These are phyloP conservation scores for Lottia scabra DNA, from an alignment of 2,888 invertebrate species.

Conservation along the genomic window DNA sequence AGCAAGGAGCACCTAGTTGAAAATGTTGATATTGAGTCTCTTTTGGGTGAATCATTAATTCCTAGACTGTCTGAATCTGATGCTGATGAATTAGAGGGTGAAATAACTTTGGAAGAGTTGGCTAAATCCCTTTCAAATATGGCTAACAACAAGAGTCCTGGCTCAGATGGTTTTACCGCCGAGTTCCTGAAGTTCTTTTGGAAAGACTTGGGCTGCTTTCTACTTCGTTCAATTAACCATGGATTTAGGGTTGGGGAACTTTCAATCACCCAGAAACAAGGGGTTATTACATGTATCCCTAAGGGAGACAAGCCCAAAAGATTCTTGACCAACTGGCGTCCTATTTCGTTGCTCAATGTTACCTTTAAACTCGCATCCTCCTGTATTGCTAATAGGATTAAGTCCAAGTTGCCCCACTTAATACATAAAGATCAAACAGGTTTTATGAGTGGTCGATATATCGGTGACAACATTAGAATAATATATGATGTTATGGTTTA, in stretches of 20 bases:
- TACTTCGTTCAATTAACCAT: slow-evolving; percentile 13
- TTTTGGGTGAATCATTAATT: too few species aligned
- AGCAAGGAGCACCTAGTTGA: too few species aligned
- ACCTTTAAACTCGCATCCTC: slow-evolving; percentile 24
- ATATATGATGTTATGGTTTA: slow-evolving; percentile 24
- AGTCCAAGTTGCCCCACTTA: slow-evolving; percentile 7
- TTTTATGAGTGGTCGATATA: slow-evolving; percentile 4
- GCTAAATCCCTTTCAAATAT: slow-evolving; percentile 3
- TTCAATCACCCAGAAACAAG: slow-evolving; percentile 27
- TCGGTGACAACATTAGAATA: slow-evolving; percentile 22
- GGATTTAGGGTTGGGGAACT: slow-evolving; percentile 15
- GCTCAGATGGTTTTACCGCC: slow-evolving; percentile 22
- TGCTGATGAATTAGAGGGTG: background rate
- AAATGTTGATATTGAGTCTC: too few species aligned
- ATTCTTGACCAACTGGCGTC: slow-evolving; percentile 24
- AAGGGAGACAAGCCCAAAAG: slow-evolving; percentile 22
- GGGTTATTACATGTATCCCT: slow-evolving; percentile 29
- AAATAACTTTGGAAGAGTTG: slow-evolving; percentile 1
- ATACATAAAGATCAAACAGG: slow-evolving; percentile 25
- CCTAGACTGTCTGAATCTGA: too few species aligned
- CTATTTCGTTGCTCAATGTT: slow-evolving; percentile 14
- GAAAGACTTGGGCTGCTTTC: slow-evolving; percentile 8
- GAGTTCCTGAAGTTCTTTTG: slow-evolving; percentile 25
- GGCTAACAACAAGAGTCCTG: slow-evolving; percentile 18
- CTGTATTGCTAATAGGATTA: slow-evolving; percentile 19